A percentile compares a stretch with the other conserved stretches of the same genome.
These are phyloP conservation scores for Colletes latitarsis DNA, from an alignment of 1,140 invertebrate species.

Conservation along the genomic window DNA sequence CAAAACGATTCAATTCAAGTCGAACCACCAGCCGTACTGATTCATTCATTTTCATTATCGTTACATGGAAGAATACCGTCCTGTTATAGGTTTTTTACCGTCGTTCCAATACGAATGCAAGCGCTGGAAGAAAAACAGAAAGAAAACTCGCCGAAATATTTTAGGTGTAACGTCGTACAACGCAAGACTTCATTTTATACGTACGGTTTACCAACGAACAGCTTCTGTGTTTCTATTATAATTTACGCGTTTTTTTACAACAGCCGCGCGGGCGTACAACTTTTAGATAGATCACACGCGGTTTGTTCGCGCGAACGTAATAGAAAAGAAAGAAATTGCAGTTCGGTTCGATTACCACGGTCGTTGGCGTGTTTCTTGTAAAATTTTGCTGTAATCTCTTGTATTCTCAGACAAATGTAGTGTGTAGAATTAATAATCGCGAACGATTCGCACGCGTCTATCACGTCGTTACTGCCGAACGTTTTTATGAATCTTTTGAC, in stretches of 20 bases:
- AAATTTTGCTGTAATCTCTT: too few species aligned
- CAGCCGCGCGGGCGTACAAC: background rate
- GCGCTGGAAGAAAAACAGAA: background rate
- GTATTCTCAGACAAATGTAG: too few species aligned
- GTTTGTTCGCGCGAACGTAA: too few species aligned
- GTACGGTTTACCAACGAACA: background rate
- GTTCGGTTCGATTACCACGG: too few species aligned
- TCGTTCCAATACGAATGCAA: background rate
- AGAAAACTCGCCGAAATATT: background rate
- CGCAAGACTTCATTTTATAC: background rate
- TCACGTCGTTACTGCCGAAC: constrained; percentile 42
- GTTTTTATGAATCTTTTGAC: constrained; percentile 44
- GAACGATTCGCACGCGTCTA: constrained; percentile 43
- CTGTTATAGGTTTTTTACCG: background rate
- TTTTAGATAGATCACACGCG: background rate
- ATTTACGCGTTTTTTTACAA: background rate
- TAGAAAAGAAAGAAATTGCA: too few species aligned
- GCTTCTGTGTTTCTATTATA: background rate
- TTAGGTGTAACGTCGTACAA: background rate
- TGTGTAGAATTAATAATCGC: background rate
- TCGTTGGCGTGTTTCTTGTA: too few species aligned
- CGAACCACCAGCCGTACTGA: background rate
- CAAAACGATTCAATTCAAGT: background rate
- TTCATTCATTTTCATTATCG: background rate
- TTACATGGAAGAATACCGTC: background rate